These are phyloP conservation scores for Adela reaumurella DNA, from an alignment of 2,888 invertebrate genomes.

Conservation along the genomic window DNA sequence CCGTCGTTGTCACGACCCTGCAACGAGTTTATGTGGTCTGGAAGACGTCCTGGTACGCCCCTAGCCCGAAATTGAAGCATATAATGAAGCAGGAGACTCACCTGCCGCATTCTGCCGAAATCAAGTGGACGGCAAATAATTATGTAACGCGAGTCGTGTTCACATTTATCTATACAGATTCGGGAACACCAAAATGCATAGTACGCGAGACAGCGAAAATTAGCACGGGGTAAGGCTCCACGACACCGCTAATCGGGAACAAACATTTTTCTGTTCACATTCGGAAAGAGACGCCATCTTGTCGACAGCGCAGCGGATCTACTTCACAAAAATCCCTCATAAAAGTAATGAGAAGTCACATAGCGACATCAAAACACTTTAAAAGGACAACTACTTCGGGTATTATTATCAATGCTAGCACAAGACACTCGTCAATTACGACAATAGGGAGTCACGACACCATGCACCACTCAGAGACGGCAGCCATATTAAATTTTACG, in stretches of 20 bases:
- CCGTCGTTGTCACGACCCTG: neutral
- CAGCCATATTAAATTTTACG: neutral
- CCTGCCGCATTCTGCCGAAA: conserved; percentile 48
- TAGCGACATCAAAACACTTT: too few relatives aligned
- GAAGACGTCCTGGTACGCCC: neutral
- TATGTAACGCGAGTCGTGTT: neutral
- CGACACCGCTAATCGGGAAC: conserved; percentile 20
- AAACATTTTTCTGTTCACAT: conserved; percentile 48
- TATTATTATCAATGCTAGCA: too few relatives aligned
- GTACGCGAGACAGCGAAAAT: neutral
- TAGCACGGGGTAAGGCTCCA: neutral
- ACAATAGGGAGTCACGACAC: neutral
- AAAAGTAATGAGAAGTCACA: too few relatives aligned
- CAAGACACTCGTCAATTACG: neutral
- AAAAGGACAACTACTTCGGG: too few relatives aligned
- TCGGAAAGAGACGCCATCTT: conserved; percentile 58
- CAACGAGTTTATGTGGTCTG: neutral
- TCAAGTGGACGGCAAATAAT: neutral
- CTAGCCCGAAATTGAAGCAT: neutral
- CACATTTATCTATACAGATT: neutral
- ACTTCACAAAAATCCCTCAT: too few relatives aligned
- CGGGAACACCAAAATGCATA: neutral
- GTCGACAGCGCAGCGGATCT: conserved; percentile 27
- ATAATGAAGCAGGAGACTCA: conserved; percentile 23
- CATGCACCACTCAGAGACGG: neutral